These are phyloP conservation scores for Dione vanillae DNA, from an alignment of 2,888 invertebrate species.

Conservation along the genomic window DNA sequence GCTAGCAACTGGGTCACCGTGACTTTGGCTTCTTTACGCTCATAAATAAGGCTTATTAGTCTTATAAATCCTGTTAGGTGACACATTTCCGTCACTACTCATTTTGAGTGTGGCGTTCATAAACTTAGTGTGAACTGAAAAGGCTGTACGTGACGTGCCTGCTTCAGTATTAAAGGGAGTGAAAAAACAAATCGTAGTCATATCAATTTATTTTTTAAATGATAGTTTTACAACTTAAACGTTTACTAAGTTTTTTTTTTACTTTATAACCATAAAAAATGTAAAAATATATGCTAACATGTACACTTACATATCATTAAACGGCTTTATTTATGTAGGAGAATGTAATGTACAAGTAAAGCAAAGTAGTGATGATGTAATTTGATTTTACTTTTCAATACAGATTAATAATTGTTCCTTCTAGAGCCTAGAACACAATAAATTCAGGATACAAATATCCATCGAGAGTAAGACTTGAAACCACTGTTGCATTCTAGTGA, in stretches of 20 bases:
- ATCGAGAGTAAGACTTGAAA: too few relatives aligned
- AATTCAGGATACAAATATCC: too few relatives aligned
- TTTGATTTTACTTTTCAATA: too few relatives aligned
- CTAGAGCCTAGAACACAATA: too few relatives aligned
- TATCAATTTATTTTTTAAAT: background rate
- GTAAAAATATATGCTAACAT: too few relatives aligned
- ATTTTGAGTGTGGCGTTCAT: slow-evolving; percentile 23
- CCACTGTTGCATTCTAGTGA: too few relatives aligned
- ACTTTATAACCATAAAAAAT: background rate
- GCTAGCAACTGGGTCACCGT: slow-evolving; percentile 46
- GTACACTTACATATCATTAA: too few relatives aligned
- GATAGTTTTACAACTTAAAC: background rate
- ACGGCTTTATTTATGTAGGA: too few relatives aligned
- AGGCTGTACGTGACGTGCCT: background rate
- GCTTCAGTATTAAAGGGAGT: background rate
- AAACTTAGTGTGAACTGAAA: slow-evolving; percentile 3
- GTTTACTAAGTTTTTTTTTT: background rate
- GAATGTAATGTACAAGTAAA: too few relatives aligned
- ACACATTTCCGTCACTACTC: slow-evolving; percentile 33
- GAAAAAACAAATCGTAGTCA: background rate
- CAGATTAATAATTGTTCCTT: too few relatives aligned
- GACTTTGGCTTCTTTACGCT: slow-evolving; percentile 37
- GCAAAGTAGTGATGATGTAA: too few relatives aligned
- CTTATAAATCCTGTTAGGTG: slow-evolving; percentile 36
- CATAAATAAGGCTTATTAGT: slow-evolving; percentile 39